Conservation (phyloP, 2,797 vertebrate species). For the Intellagama lesueurii region DNA sequence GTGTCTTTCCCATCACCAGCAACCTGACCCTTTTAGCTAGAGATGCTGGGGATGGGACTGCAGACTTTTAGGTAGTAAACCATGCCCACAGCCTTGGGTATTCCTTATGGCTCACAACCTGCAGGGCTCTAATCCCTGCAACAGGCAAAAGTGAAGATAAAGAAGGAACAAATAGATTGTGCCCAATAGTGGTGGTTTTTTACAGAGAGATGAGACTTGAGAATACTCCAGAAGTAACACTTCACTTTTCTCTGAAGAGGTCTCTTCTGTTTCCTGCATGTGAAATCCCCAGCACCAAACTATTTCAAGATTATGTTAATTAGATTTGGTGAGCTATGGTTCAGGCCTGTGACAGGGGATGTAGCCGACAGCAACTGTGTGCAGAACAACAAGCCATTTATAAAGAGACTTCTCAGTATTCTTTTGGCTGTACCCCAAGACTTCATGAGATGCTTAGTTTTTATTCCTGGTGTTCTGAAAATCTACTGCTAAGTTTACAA, state of each 20-base stretch:
- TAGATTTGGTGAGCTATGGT: background rate
- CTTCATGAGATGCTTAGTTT: background rate
- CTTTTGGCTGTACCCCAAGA: background rate
- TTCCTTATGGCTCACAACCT: no score
- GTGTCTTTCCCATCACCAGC: background rate
- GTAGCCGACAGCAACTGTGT: background rate
- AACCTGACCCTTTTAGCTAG: background rate
- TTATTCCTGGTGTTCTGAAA: background rate
- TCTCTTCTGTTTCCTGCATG: no score
- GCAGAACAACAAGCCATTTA: background rate
- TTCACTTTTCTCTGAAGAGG: no score
- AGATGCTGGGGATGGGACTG: background rate
- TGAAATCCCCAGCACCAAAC: no score
- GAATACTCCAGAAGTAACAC: no score
- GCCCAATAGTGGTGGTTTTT: no score
- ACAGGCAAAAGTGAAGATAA: no score
- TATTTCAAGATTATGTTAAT: no score
- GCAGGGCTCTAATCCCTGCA: no score
- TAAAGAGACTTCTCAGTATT: background rate
- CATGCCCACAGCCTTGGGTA: background rate
- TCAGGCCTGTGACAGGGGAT: background rate
- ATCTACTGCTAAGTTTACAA: background rate
- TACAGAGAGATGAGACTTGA: no score
- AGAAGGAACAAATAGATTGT: no score
- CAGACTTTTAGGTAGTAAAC: background rate